Base-by-base conservation (phyloP, 2,888 invertebrate species). In the Aproaerema taeniolella region DNA sequence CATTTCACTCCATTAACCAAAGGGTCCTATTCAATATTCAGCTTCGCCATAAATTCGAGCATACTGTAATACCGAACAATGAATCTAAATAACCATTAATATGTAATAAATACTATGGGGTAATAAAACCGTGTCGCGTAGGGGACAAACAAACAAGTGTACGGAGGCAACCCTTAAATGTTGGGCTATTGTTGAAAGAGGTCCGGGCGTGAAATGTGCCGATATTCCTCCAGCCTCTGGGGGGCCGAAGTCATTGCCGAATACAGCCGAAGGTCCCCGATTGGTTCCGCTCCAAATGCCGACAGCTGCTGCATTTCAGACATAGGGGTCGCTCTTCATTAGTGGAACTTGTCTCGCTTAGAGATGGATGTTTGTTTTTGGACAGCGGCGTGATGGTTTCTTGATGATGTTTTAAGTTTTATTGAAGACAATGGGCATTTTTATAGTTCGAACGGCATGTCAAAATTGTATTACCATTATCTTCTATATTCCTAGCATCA, bases 81-180 rank as follows among this genome's bases (percentile, higher is more conserved):
- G 83, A 82, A 79, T 80, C 83, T 74, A 83, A 86, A 86, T 86
- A 86, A 86, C 86, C 83, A 86, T 86, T 86, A 86, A 86, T 86
- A 86, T 82, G 85, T 83, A 85, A 86, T 86, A 86, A 86, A 86
- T 86, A 83, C 81, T 80, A 78, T 75, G 74, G 86, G 79, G 83
- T 65, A 78, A 80, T 79, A 83, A 79, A 77, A 64, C 69, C 68
- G 66, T 77, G 72, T 70, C 68, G 68, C 52, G 65, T 60, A 67
- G 81, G 82, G 85, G 66, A 73, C 80, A 82, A 83, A 83, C 78
- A 85, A 85, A 85, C 86, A 86, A 86, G 85, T 83, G 83, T 69
- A 75, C 60, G 41, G 60, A 51, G 65, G 65, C 68, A 74, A 78
- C 79, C 79, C 77, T 74, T 76, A 74, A 77, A 77, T 66, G 67